A percentile compares a stretch with the other conserved stretches of the same genome.
phyloP scores from a whole-genome alignment of 2,888 invertebrate genomes.

The Drosophila sordidula region DNA sequence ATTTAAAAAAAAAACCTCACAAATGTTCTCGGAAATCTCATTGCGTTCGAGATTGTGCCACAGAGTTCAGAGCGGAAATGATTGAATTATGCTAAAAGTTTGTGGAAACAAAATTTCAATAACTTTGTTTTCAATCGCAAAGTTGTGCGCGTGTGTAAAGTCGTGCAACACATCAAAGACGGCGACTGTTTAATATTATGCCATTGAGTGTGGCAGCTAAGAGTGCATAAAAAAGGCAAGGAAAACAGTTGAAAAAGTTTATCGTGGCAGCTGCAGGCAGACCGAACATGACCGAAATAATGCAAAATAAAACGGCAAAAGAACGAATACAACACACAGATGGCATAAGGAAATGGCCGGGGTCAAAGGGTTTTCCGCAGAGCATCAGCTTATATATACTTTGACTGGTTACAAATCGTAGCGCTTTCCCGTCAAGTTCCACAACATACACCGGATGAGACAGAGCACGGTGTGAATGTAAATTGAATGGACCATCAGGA shows the following conservation, averaged over 20 bases:
- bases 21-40: conserved; percentile 47
- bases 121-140: conserved; percentile 55
- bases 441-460: conserved; percentile 36
- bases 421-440: conserved; percentile 37
- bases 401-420: conserved; percentile 48
- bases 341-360: conserved; percentile 15
- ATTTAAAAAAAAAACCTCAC: conserved; percentile 18
- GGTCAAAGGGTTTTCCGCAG: conserved; percentile 29
- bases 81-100: conserved; percentile 65
- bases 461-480: conserved; percentile 35
- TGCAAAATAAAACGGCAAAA: conserved; percentile 18
- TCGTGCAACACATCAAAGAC: conserved; percentile 46
- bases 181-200: conserved; percentile 38
- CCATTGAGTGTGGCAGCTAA: conserved; percentile 32
- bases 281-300: conserved; percentile 8
- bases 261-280: conserved; percentile 42
- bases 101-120: conserved; percentile 57
- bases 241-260: conserved; percentile 44
- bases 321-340: conserved; percentile 3
- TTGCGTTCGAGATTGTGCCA: conserved; percentile 22
- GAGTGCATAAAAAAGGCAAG: conserved; percentile 33
- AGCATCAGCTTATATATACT: conserved; percentile 54
- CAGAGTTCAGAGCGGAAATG: conserved; percentile 47
- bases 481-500: conserved; percentile 28
- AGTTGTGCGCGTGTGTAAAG: conserved; percentile 37